A percentile compares a stretch with the other conserved stretches of the same genome.
phyloP scores from a whole-genome alignment of 2,113 vertebrate genomes.

The Ptilonorhynchus violaceus region DNA sequence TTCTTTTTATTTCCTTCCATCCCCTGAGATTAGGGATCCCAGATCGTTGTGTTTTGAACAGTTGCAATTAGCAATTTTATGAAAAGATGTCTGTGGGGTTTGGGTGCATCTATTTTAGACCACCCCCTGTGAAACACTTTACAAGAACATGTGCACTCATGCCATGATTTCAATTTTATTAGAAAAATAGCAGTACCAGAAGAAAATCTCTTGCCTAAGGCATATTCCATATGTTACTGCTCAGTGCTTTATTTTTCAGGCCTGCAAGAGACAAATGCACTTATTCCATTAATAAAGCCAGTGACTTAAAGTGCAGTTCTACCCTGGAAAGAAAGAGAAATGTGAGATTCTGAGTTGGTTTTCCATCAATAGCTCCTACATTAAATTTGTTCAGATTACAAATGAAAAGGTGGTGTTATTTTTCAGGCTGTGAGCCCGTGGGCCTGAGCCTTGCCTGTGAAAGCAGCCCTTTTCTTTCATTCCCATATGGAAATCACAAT shows the following conservation, averaged over 20 bases:
- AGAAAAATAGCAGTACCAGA: conserved; percentile 28
- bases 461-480: neutral
- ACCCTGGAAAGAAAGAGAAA: conserved; percentile 13
- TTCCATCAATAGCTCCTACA: neutral
- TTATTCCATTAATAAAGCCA: conserved; percentile 48
- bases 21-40: neutral
- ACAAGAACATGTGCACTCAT: neutral
- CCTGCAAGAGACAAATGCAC: conserved; percentile 48
- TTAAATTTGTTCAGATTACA: neutral
- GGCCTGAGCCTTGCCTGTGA: neutral
- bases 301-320: conserved; percentile 32
- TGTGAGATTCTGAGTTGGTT: neutral
- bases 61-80: neutral
- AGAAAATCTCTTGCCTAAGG: conserved; percentile 31
- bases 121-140: conserved; percentile 2
- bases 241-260: conserved; percentile 49
- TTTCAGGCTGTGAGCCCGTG: neutral
- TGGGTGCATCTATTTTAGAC: neutral
- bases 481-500: neutral
- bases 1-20: neutral
- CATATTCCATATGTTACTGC: conserved; percentile 47
- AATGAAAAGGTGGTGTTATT: conserved; percentile 8
- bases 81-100: neutral
- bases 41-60: neutral
- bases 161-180: neutral